Evolutionary conservation across 64 coral and sea anemone species (phyloP).

Genomic region (Porites australiensis): DNA sequence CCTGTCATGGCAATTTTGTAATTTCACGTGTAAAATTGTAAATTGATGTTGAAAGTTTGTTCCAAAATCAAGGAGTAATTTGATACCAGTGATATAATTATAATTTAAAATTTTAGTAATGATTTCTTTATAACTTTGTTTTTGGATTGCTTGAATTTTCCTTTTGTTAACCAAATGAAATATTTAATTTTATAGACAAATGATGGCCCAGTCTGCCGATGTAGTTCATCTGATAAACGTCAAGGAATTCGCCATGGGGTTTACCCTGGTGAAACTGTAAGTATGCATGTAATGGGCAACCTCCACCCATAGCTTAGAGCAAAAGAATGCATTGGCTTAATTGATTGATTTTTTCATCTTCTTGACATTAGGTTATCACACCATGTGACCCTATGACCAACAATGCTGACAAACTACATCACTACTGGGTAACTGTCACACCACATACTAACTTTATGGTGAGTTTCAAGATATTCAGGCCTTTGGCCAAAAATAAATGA

Average conservation of each 20-base stretch:
- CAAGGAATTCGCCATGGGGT: slow-evolving; percentile 90
- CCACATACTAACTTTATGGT: slow-evolving; percentile 99
- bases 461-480: background rate
- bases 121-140: background rate
- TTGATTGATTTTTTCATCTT: background rate
- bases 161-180: background rate
- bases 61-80: too few relatives aligned
- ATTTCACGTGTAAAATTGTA: too few relatives aligned
- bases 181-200: slow-evolving; percentile 66
- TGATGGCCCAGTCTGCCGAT: slow-evolving; percentile 87
- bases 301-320: too few relatives aligned
- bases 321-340: background rate
- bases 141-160: background rate
- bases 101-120: too few relatives aligned
- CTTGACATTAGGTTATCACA: background rate
- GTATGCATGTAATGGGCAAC: background rate
- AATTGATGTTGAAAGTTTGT: too few relatives aligned
- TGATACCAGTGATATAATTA: too few relatives aligned
- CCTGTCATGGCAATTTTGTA: too few relatives aligned
- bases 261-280: slow-evolving; percentile 95
- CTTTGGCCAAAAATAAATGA: too few relatives aligned
- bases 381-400: slow-evolving; percentile 77
- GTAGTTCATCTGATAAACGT: slow-evolving; percentile 77
- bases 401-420: slow-evolving; percentile 72
- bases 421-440: slow-evolving; percentile 97